phyloP scores from a whole-genome alignment of 2,797 vertebrate species.

The Falco concolor region DNA sequence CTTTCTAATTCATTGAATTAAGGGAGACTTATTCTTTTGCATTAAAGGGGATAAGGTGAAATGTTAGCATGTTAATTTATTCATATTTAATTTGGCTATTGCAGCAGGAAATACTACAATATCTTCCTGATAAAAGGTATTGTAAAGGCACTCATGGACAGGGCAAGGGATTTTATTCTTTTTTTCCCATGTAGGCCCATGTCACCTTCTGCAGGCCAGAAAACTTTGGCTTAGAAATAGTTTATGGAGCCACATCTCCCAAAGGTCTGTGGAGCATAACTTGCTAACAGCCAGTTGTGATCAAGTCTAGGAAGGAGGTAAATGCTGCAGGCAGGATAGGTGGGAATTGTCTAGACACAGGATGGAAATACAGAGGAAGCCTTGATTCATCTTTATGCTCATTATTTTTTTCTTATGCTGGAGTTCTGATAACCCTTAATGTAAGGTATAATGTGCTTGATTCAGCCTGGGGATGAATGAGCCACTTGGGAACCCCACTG shows the following conservation, averaged over 20 bases:
- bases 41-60: neutral
- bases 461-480: neutral
- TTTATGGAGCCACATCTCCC: neutral
- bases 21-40: neutral
- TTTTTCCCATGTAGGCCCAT: neutral
- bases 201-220: neutral
- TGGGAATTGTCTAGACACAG: neutral
- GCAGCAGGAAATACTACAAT: neutral
- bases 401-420: neutral
- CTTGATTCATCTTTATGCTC: neutral
- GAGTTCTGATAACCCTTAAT: neutral
- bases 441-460: neutral
- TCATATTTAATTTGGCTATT: neutral
- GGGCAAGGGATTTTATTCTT: neutral
- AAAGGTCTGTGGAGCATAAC: neutral
- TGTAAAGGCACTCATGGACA: neutral
- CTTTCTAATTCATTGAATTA: conserved; percentile 30
- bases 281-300: neutral
- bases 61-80: neutral
- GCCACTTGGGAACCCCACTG: neutral
- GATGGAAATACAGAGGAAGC: neutral
- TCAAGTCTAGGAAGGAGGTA: neutral
- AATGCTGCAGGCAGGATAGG: neutral
- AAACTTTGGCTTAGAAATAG: neutral
- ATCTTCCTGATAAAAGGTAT: neutral